Evolutionary conservation across 2,888 invertebrate genomes (phyloP).

Genomic region (Carabus problematicus): DNA sequence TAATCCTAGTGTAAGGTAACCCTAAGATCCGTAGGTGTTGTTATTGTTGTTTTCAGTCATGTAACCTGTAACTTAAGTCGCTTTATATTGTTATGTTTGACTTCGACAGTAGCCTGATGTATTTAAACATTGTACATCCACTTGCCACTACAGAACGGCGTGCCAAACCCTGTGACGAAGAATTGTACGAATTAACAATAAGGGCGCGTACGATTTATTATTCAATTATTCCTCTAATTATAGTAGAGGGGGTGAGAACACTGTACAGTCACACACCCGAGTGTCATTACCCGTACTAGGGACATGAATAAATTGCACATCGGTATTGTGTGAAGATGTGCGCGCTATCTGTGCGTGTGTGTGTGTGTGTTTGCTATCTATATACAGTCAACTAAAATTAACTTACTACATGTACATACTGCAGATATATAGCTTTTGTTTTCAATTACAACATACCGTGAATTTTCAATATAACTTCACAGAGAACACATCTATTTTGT

Average conservation of each 20-base stretch:
- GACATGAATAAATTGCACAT: conserved; percentile 12
- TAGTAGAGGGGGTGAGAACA: conserved; percentile 1
- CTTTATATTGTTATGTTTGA: not conserved
- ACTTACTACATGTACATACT: too few relatives aligned
- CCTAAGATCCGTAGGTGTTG: too few relatives aligned
- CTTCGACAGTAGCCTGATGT: too few relatives aligned
- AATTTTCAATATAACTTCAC: too few relatives aligned
- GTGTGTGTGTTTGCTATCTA: too few relatives aligned
- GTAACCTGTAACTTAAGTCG: not conserved
- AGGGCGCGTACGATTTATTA: conserved; percentile 32
- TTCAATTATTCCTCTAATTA: conserved; percentile 37
- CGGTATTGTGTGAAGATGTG: not conserved
- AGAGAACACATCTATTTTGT: too few relatives aligned
- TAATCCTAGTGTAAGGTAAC: too few relatives aligned
- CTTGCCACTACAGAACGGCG: too few relatives aligned
- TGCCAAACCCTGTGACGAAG: not conserved
- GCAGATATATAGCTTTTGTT: too few relatives aligned
- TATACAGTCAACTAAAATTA: too few relatives aligned
- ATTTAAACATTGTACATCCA: too few relatives aligned
- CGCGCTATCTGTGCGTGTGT: not conserved
- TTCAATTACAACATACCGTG: too few relatives aligned
- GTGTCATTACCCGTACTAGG: conserved; percentile 1
- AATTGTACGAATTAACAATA: conserved; percentile 30
- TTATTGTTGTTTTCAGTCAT: not conserved
- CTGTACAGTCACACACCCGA: not conserved